Conservation (phyloP, 2,113 vertebrate species). For the Accipiter cooperii region DNA sequence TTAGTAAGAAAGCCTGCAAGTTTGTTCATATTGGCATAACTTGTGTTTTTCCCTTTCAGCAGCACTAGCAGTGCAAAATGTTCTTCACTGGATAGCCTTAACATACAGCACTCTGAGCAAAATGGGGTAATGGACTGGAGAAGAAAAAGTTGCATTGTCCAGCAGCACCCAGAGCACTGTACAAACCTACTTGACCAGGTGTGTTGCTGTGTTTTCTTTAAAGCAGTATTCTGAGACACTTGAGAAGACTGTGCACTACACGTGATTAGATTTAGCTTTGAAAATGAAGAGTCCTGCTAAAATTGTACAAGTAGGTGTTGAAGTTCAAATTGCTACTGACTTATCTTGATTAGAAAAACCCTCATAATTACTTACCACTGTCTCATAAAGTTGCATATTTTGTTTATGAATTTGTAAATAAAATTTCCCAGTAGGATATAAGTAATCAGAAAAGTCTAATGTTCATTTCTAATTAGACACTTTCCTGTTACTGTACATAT, state of each 20-base stretch:
- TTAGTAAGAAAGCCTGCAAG: neutral
- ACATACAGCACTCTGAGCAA: slow-evolving; percentile 72
- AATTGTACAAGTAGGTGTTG: neutral
- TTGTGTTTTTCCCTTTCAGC: neutral
- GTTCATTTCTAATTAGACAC: neutral
- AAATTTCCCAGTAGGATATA: neutral
- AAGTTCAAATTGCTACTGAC: neutral
- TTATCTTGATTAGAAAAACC: neutral
- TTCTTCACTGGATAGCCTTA: slow-evolving; percentile 72
- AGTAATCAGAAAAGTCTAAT: neutral
- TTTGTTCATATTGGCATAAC: neutral
- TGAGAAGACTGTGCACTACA: neutral
- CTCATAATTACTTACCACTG: neutral
- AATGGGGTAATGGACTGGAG: slow-evolving; percentile 83
- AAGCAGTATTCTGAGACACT: neutral
- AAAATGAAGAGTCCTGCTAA: neutral
- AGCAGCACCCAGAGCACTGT: slow-evolving; percentile 72
- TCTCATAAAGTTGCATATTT: neutral
- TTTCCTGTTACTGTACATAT: neutral
- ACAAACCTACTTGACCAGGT: slow-evolving; percentile 76
- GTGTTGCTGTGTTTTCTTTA: neutral
- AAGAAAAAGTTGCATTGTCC: slow-evolving; percentile 69
- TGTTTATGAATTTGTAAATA: neutral
- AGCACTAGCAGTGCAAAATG: slow-evolving; percentile 72
- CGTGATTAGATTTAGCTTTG: neutral